Base-by-base conservation (phyloP, 2,113 vertebrate species). In the Salminus brasiliensis region DNA sequence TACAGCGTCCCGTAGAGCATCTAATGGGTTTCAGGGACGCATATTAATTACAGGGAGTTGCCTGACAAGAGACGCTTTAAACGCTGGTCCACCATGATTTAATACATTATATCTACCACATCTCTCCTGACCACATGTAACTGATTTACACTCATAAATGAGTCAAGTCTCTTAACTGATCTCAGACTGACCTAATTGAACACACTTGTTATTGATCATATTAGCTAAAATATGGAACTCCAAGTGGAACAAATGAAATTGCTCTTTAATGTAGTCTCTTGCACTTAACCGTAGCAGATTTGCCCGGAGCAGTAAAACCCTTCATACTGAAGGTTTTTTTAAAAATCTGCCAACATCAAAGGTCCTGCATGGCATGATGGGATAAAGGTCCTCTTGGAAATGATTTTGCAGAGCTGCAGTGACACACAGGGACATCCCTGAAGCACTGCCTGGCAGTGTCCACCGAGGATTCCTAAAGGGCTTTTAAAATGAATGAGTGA, bases 1-100 rank as follows among this genome's bases (percentile, higher is more conserved):
- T 55, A 63, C 45, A 32, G 32, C 66, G 57, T 75, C 43, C 62
- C 52, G 76, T 83, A 72, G 80, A 66, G 43, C 36, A 41, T 41
- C 66, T 72, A 72, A 80, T 77, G 67, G 76, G 41, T 76, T 59
- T 62, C 25, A 21, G 47, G 43, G 11, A 21, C 12, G 27, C 59
- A 23, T 52, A 71, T 76, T 80, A 80, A 76, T 80, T 25, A 13
- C 21, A 49, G 13, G 12, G 21, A 39, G 3, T 23, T 60, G 45
- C 11, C 72, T 63, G 16, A 52, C 36, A 55, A 29, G 4, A 34
- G 39, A 67, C 30, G 36, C 34, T 66, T 66, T 21, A 66, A 66
- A 66, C n/a, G 62, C 62, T 39, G 36, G 32, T 66, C 62, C 39
- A 27, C 5, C 30, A 63, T 34, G 8, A 36, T 11, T 66, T 66